Base-by-base conservation (phyloP, 64 coral and sea anemone species). In the Exaiptasia diaphana region DNA sequence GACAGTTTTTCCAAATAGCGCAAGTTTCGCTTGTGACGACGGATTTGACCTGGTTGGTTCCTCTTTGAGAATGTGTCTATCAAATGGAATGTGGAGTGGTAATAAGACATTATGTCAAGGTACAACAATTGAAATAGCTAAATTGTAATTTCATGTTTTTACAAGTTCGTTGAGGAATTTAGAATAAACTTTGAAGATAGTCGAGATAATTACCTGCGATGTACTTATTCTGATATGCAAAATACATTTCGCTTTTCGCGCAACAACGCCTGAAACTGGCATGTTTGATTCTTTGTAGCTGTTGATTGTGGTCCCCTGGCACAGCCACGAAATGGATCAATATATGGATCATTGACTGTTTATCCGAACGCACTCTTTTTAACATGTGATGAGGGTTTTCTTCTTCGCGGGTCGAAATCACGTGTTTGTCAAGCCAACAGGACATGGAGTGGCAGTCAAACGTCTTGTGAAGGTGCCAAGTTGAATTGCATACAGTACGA, bases 41-140 rank as follows among this genome's bases (percentile, higher is more conserved):
- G 88, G 88, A 1, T 91, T 85, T 43, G 18, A 50, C 35, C 40
- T 91, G 39, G 18, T 61, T 39, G 88, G 88, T 25, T 30, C 73
- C 21, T 22, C 15, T 14, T 6, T 23, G 37, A 74, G 81, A 40
- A 26, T 46, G 3, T 91, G 88, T 50, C 50, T 68, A 30, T 35
- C 81, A 9, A 48, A 79, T 25, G 88, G 72, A 24, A 33, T 53
- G n/a, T 91, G 88, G 88, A 91, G 88, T 69, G 88, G 56, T 23
- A 72, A 26, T 14, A 18, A 50, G 1, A 74, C 89, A 20, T 48
- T 12, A 18, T 91, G 89, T 18, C 5, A 43, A 39, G 82, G 89
- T 91, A 54, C 41, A 81, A 18, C 27, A 50, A 24, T 34, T 18
- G 29, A 10, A 5, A 22, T 0, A 12, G 25, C 73, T 48, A 28